Evolutionary conservation across 2,113 vertebrate genomes (phyloP).

Genomic region (Embiotoca jacksoni): DNA sequence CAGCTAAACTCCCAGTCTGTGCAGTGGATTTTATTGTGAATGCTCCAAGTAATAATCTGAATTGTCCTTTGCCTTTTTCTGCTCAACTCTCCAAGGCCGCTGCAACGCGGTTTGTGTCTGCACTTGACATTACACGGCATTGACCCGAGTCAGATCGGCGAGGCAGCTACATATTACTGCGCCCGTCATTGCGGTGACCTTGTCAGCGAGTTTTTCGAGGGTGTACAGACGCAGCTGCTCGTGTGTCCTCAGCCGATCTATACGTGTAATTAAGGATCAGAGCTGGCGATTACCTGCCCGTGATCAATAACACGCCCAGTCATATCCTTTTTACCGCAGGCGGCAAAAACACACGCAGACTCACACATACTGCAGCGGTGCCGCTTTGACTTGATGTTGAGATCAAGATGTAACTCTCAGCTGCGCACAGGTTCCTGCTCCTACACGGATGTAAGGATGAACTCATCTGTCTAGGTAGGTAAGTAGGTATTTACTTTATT

Average conservation of each 20-base stretch:
- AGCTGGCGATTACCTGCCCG: conserved; percentile 55
- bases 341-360: neutral
- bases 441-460: neutral
- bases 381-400: neutral
- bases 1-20: neutral
- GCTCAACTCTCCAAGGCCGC: neutral
- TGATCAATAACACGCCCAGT: conserved; percentile 59
- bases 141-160: conserved; percentile 16
- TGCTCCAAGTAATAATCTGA: neutral
- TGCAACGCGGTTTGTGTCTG: neutral
- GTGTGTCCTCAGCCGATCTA: conserved; percentile 46
- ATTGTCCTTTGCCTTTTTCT: neutral
- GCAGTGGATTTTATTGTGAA: neutral
- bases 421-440: neutral
- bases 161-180: neutral
- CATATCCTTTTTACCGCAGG: conserved; percentile 46
- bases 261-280: conserved; percentile 65
- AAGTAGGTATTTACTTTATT: too few relatives aligned
- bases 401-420: neutral
- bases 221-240: conserved; percentile 27
- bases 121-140: neutral
- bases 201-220: conserved; percentile 14
- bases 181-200: conserved; percentile 49
- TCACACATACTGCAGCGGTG: neutral
- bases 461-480: neutral